A percentile compares a stretch with the other conserved stretches of the same genome.
These are phyloP conservation scores for Rousettus madagascariensis DNA, from an alignment of 2,797 vertebrate genomes.

Conservation along the genomic window DNA sequence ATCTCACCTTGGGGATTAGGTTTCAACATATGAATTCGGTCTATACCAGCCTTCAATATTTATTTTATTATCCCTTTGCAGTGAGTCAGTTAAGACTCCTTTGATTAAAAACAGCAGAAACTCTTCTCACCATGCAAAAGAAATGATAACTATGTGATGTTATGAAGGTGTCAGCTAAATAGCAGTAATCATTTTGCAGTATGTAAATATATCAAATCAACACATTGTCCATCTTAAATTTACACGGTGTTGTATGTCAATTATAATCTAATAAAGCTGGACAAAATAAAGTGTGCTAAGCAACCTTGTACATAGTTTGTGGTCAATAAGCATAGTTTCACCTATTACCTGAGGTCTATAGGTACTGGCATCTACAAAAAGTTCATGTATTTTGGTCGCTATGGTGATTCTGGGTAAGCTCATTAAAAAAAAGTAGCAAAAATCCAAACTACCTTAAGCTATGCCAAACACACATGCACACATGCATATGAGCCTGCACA, in stretches of 20 bases:
- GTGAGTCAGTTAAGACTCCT: neutral
- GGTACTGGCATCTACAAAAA: conserved; percentile 41
- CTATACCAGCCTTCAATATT: neutral
- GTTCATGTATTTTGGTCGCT: conserved; percentile 50
- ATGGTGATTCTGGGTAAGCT: conserved; percentile 35
- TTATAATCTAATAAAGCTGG: neutral
- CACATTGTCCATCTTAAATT: neutral
- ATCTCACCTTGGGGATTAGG: neutral
- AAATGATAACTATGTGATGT: neutral
- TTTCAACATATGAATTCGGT: neutral
- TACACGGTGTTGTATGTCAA: neutral
- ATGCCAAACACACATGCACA: neutral
- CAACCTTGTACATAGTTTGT: neutral
- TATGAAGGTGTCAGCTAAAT: neutral
- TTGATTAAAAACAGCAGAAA: conserved; percentile 23
- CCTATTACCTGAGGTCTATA: conserved; percentile 68
- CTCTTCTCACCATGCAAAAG: neutral
- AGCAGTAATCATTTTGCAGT: neutral
- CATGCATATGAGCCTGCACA: neutral
- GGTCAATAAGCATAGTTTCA: neutral
- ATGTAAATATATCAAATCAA: neutral
- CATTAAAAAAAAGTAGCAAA: neutral
- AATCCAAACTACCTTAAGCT: neutral
- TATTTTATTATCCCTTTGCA: neutral
- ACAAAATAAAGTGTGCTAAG: conserved; percentile 1